phyloP scores from a whole-genome alignment of 2,113 vertebrate species.

The Tenebrosternarchus preto region DNA sequence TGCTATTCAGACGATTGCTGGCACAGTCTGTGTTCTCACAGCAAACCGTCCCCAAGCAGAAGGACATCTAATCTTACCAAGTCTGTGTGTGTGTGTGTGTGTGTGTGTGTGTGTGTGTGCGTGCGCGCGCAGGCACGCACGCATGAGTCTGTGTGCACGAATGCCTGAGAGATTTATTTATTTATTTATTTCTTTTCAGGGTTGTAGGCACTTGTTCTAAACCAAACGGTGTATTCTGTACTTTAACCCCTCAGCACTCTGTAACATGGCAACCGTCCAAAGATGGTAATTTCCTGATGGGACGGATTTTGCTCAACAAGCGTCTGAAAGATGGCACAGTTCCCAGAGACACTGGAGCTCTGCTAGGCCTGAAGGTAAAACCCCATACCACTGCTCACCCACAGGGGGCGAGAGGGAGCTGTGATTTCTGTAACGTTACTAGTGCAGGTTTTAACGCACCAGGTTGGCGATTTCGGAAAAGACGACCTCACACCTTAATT shows the following conservation, averaged over 20 bases:
- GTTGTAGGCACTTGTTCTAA: conserved; percentile 36
- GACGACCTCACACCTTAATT: too few species aligned
- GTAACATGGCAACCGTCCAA: conserved; percentile 96
- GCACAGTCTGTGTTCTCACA: conserved; percentile 8
- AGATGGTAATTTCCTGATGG: conserved; percentile 94
- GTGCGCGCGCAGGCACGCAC: too few species aligned
- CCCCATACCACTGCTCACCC: background rate
- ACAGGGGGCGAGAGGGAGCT: background rate
- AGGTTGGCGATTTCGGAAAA: too few species aligned
- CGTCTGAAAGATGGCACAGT: conserved; percentile 91
- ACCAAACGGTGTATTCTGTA: conserved; percentile 48
- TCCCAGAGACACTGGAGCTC: conserved; percentile 86
- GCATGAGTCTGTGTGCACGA: background rate
- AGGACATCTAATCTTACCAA: background rate
- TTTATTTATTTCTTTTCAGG: background rate
- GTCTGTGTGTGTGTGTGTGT: conserved; percentile 9
- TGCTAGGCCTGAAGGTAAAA: conserved; percentile 93
- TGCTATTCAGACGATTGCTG: background rate
- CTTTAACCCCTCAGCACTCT: conserved; percentile 79
- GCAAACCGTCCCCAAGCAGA: background rate
- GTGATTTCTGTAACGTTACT: background rate
- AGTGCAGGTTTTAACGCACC: background rate
- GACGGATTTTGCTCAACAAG: conserved; percentile 94
- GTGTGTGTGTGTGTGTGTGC: conserved; percentile 7
- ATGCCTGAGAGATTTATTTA: too few species aligned